Evolutionary conservation across 1,140 invertebrate species (phyloP).

Genomic region (Drosophila subpulchrella): DNA sequence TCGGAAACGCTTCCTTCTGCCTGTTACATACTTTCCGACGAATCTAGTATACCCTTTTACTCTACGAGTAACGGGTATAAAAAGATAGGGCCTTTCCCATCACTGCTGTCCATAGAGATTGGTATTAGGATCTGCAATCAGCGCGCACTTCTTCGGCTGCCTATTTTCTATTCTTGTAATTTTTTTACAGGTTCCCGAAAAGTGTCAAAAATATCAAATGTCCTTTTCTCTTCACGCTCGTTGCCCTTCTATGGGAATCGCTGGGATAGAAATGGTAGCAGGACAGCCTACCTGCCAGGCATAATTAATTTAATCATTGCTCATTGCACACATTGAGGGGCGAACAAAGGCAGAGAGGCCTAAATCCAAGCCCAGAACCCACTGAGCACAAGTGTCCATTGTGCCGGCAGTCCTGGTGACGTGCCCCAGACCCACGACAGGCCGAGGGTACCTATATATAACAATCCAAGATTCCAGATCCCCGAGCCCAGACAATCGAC

Average conservation of each 20-base stretch:
- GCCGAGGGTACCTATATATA: constrained; percentile 33
- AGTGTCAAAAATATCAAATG: constrained; percentile 82
- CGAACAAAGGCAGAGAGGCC: constrained; percentile 31
- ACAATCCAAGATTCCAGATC: constrained; percentile 3
- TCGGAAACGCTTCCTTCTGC: too few species aligned
- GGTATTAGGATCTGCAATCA: constrained; percentile 53
- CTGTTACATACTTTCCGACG: too few species aligned
- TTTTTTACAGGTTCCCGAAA: constrained; percentile 67
- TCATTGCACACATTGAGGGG: constrained; percentile 61
- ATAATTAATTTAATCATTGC: constrained; percentile 82
- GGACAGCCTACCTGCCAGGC: constrained; percentile 61
- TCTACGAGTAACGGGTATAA: too few species aligned
- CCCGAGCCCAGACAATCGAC: constrained; percentile 37
- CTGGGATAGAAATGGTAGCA: constrained; percentile 6
- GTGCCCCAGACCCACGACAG: constrained; percentile 74
- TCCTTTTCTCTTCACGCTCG: constrained; percentile 72
- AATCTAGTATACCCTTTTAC: too few species aligned
- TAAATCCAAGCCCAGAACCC: constrained; percentile 9
- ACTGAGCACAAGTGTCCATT: constrained; percentile 71
- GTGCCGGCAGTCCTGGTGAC: constrained; percentile 62
- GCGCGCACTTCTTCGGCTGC: constrained; percentile 19
- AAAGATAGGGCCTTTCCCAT: not conserved
- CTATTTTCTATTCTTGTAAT: constrained; percentile 22
- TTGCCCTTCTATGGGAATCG: constrained; percentile 60
- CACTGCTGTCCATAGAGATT: not conserved